These are phyloP conservation scores for Macrosteles quadrilineatus DNA, from an alignment of 1,140 invertebrate species.

Conservation along the genomic window DNA sequence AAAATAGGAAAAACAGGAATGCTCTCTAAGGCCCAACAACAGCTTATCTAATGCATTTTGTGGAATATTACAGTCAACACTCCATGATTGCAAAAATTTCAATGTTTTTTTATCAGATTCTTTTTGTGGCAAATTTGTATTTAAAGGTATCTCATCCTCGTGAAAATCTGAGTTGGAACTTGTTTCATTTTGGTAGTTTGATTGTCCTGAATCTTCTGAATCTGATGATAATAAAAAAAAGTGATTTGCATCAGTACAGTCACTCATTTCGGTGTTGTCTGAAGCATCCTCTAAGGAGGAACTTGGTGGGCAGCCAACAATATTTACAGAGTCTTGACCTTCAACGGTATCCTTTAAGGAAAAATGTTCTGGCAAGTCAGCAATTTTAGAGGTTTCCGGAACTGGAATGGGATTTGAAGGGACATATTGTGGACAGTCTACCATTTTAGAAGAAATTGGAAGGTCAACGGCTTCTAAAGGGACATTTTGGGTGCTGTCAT, in stretches of 20 bases:
- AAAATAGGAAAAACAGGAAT: background rate
- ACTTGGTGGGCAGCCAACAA: too few species aligned
- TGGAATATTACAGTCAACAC: background rate
- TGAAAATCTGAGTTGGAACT: background rate
- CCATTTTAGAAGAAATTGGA: too few species aligned
- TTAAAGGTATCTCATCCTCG: background rate
- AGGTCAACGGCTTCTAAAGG: too few species aligned
- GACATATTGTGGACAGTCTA: too few species aligned
- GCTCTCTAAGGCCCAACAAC: background rate
- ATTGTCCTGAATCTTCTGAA: background rate
- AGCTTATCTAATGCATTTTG: background rate
- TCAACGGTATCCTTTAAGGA: too few species aligned
- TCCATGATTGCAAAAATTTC: background rate
- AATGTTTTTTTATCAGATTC: background rate
- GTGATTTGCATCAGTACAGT: background rate
- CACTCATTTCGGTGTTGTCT: too few species aligned
- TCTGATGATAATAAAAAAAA: background rate
- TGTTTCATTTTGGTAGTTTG: background rate
- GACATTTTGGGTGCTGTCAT: too few species aligned
- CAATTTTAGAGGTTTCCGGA: too few species aligned
- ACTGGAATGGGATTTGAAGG: too few species aligned
- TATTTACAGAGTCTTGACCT: too few species aligned
- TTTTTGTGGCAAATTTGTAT: background rate
- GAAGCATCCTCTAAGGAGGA: too few species aligned
- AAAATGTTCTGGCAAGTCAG: too few species aligned